Percentiles rank a stretch among this genome's conserved stretches.
Conservation (phyloP, 2,113 vertebrate genomes). For the Paralichthys olivaceus region DNA sequence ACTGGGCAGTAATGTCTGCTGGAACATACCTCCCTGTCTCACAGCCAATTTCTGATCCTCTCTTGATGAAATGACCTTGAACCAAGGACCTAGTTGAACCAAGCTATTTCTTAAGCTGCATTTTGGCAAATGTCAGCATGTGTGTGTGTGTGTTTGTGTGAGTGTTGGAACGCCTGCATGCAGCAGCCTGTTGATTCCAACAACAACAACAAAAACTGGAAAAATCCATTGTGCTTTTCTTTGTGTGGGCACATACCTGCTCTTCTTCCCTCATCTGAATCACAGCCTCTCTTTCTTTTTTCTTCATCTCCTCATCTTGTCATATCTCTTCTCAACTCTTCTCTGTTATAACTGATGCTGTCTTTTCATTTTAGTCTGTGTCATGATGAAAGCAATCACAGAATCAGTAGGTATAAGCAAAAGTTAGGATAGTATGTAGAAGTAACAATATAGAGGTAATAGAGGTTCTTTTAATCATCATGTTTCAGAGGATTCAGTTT, state of each 20-base stretch:
- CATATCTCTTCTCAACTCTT: background rate
- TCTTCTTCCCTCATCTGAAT: background rate
- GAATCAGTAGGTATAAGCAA: background rate
- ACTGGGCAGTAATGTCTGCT: conserved; percentile 10
- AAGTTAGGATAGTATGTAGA: too few species aligned
- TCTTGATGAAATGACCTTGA: conserved; percentile 60
- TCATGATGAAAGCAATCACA: background rate
- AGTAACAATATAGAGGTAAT: too few species aligned
- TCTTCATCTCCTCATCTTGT: background rate
- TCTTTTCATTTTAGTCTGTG: background rate
- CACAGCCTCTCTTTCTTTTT: background rate
- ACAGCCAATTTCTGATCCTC: conserved; percentile 45
- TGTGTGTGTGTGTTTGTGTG: background rate
- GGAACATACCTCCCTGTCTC: conserved; percentile 31
- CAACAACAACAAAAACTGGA: background rate
- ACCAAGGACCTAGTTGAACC: conserved; percentile 22
- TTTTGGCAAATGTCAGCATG: conserved; percentile 54
- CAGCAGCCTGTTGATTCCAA: conserved; percentile 17
- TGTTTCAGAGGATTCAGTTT: background rate
- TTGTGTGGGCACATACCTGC: conserved; percentile 20
- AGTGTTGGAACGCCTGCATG: background rate
- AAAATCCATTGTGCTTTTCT: conserved; percentile 46
- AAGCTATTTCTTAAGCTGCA: conserved; percentile 36
- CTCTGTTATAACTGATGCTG: background rate
- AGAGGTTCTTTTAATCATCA: too few species aligned